Evolutionary conservation across 1,140 invertebrate species (phyloP), one percentile per base, ranked within the genome.

Genomic region (Capitella teleta): DNA sequence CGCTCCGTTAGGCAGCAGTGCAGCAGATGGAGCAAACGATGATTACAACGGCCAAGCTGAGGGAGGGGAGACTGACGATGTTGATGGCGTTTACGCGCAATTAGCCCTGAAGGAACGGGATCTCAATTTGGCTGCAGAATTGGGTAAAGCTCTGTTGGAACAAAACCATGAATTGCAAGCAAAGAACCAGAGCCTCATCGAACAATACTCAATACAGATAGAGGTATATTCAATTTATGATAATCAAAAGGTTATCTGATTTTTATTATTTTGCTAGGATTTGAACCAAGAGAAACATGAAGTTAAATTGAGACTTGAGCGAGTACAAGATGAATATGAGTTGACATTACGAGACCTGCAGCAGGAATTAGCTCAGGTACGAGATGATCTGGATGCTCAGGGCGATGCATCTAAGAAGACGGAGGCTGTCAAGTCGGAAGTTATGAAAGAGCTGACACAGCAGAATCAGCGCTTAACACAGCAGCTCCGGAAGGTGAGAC

Each of bases 281-380:
- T 78, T 95, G 66, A 88, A 94, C 73, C 90, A 95, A 74, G 89
- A 95, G 70, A 85, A 89, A 58, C 86, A 95, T 69, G 76, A 85
- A 10, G 74, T 95, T 8, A 77, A 85, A 38, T 77, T 89, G 28
- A 85, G 86, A 62, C 70, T 95, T 57, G 83, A 87, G 47, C 82
- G 85, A 12, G 80, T 82, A 10, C 83, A 87, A 67, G 82, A 85
- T 14, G 90, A 96, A 68, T 89, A 86, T 64, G 91, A 95, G 57
- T 82, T 85, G n/a, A 78, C 83, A 46, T 76, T 91, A 10, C 68
- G 84, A 53, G 90, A 94, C 68, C 73, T 93, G 12, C 87, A 94
- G 67, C 80, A 83, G 34, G 91, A 95, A 73, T 78, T 93, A 58
- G 78, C 78, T 50, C 80, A 84, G 57, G 75, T 93, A 21, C 71